These are phyloP conservation scores for Bufo gargarizans DNA, from an alignment of 2,113 vertebrate species.

Conservation along the genomic window DNA sequence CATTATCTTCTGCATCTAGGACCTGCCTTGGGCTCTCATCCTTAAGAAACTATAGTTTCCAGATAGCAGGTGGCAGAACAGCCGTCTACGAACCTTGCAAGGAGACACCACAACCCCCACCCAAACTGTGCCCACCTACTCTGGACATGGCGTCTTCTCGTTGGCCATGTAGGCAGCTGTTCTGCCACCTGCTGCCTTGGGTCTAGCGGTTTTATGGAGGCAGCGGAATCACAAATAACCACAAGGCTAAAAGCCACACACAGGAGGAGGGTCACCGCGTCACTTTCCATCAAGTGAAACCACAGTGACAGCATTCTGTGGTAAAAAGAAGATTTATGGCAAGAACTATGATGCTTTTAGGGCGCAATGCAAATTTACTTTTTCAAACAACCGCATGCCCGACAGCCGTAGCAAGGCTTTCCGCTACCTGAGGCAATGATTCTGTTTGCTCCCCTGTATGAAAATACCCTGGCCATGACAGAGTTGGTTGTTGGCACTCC, in stretches of 20 bases:
- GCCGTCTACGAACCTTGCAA: not conserved
- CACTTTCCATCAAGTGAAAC: not conserved
- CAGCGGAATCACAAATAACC: not conserved
- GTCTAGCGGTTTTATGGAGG: not conserved
- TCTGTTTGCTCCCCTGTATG: not conserved
- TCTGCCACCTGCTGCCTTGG: not conserved
- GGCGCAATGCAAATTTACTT: not conserved
- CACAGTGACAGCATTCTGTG: not conserved
- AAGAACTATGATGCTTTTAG: not conserved
- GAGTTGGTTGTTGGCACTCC: not conserved
- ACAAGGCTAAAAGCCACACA: not conserved
- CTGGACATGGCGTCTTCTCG: not conserved
- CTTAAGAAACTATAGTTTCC: too few species aligned
- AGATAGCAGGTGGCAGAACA: not conserved
- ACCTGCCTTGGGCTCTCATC: too few species aligned
- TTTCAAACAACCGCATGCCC: not conserved
- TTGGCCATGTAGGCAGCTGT: not conserved
- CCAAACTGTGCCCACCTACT: not conserved
- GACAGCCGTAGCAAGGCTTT: too few species aligned
- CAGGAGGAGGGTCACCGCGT: not conserved
- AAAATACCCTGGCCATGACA: not conserved
- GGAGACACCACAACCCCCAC: not conserved
- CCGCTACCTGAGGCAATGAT: not conserved
- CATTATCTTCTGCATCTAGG: too few species aligned
- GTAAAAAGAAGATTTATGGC: not conserved